Conservation (phyloP, 2,888 invertebrate species). For the Lycophotia porphyrea region DNA sequence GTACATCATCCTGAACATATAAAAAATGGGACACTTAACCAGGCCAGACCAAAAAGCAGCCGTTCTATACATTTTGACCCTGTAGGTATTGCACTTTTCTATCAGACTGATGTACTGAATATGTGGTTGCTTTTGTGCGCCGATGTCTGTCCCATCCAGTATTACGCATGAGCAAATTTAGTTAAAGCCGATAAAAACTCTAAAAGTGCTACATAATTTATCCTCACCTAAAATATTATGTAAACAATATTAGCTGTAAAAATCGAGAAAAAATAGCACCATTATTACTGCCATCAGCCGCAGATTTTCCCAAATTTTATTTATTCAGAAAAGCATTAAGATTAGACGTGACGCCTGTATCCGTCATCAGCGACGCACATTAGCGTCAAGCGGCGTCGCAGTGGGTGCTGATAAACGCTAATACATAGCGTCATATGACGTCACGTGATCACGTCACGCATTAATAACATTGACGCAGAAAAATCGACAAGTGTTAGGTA, state of each 20-base stretch:
- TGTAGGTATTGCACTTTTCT: no score
- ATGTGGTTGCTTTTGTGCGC: no score
- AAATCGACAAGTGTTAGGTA: slow-evolving; percentile 79
- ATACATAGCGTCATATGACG: slow-evolving; percentile 65
- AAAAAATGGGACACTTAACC: no score
- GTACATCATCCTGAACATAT: no score
- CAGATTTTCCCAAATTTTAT: slow-evolving; percentile 51
- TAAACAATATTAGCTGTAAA: slow-evolving; percentile 22
- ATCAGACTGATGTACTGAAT: no score
- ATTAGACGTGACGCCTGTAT: slow-evolving; percentile 62
- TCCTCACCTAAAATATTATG: neutral
- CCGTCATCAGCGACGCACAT: slow-evolving; percentile 66
- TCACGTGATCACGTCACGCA: slow-evolving; percentile 67
- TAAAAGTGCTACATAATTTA: neutral
- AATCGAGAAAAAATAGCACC: slow-evolving; percentile 12
- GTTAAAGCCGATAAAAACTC: neutral
- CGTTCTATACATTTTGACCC: no score
- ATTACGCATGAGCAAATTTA: neutral
- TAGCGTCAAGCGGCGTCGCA: slow-evolving; percentile 64
- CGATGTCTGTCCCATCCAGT: no score
- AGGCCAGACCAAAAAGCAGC: no score
- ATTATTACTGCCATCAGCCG: slow-evolving; percentile 35
- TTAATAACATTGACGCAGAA: slow-evolving; percentile 84
- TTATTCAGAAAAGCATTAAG: slow-evolving; percentile 66
- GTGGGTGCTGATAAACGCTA: slow-evolving; percentile 69